Evolutionary conservation across 2,888 invertebrate genomes (phyloP), one percentile per base, ranked within the genome.

Genomic region (Erebia ligea): DNA sequence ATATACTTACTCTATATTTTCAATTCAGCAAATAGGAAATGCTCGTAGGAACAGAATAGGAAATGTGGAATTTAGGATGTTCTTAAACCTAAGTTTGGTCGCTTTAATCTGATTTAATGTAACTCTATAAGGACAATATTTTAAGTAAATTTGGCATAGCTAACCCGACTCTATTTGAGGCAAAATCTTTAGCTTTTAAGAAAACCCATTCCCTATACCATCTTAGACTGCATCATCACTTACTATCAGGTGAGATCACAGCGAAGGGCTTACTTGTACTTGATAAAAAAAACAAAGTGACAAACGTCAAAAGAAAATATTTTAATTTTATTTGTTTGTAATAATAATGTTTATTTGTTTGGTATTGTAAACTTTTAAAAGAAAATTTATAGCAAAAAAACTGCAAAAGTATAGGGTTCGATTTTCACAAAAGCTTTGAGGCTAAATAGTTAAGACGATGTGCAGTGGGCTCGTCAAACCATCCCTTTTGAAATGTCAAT

Each of bases 401-500:
- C 25, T 25, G 3, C 34, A 1, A 34, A 34, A 34, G 6, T 34
- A 34, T 25, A 57, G 56, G 56, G 56, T 57, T 52, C 40, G 11
- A 40, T 4, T 52, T 61, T 62, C 21, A 61, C 54, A n/a, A 54
- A 68, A 68, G 52, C 52, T 68, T 68, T 52, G 34, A 59, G 58
- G 63, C 50, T 73, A 68, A 76, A 71, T 84, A 78, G 83, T 88
- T 87, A 87, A 78, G 3, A 70, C 81, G 73, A 87, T 87, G 88
- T 87, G 82, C 81, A 83, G 76, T 70, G 84, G 78, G 74, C 73
- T 80, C 81, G 77, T 88, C 86, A 86, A 76, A 76, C 76, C 42
- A 67, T 61, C 72, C 68, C 78, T 80, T 78, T 81, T 83, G 82
- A 86, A 85, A 72, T 68, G 72, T 73, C 75, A 73, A 56, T 72